A percentile compares a stretch with the other conserved stretches of the same genome.
Conservation (phyloP, 2,113 vertebrate genomes). For the Ophthalmolycus amberensis region DNA sequence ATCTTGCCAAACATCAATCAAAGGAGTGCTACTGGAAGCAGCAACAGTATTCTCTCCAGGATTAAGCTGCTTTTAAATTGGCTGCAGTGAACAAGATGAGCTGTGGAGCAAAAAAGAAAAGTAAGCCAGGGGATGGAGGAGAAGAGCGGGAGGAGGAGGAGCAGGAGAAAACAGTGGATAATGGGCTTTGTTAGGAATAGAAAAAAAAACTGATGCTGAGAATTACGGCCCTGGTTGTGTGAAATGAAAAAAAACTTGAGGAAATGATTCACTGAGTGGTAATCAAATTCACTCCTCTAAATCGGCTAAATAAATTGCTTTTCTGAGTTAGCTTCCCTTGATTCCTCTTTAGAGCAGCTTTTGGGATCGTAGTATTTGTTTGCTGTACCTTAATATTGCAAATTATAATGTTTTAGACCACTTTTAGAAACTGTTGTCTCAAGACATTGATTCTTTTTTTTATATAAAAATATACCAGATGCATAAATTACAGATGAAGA, state of each 20-base stretch:
- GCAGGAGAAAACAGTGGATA: conserved; percentile 54
- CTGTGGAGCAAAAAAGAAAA: conserved; percentile 66
- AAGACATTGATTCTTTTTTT: conserved; percentile 15
- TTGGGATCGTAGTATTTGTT: conserved; percentile 54
- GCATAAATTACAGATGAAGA: neutral
- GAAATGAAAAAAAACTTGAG: conserved; percentile 74
- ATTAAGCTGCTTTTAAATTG: conserved; percentile 83
- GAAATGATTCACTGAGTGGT: conserved; percentile 77
- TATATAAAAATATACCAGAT: neutral
- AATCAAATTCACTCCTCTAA: conserved; percentile 83
- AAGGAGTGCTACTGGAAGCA: conserved; percentile 56
- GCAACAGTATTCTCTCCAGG: conserved; percentile 72
- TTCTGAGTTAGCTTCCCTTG: conserved; percentile 76
- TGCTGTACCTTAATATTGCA: conserved; percentile 46
- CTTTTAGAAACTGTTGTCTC: conserved; percentile 27
- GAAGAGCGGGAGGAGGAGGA: conserved; percentile 33
- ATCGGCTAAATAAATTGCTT: conserved; percentile 83
- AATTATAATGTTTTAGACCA: conserved; percentile 25
- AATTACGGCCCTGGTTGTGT: conserved; percentile 70
- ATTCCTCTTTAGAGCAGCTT: conserved; percentile 50
- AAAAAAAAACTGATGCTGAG: conserved; percentile 49
- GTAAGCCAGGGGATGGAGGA: conserved; percentile 62
- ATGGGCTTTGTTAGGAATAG: conserved; percentile 68
- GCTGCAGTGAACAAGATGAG: conserved; percentile 74
- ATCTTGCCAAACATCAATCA: conserved; percentile 80